Evolutionary conservation across 2,888 invertebrate species (phyloP).

Genomic region (Rhimphoctona megacephalus): DNA sequence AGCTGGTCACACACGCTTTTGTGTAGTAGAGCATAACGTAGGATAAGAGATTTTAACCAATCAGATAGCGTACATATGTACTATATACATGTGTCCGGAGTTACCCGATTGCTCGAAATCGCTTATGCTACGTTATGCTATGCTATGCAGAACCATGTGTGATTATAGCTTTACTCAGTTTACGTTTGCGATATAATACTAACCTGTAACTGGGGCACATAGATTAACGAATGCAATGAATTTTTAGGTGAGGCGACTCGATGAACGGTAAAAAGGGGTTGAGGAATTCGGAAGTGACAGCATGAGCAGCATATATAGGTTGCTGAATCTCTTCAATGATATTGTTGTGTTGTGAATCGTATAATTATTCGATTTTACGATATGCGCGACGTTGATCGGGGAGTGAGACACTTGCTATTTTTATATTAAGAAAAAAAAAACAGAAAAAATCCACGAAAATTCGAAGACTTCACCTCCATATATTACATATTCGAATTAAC

Average conservation of each 20-base stretch:
- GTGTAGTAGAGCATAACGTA: too few species aligned
- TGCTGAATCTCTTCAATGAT: slow-evolving; percentile 36
- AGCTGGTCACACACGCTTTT: too few species aligned
- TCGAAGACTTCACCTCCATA: not conserved
- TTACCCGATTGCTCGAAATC: too few species aligned
- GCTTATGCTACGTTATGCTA: too few species aligned
- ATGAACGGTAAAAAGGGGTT: slow-evolving; percentile 63
- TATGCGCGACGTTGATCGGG: slow-evolving; percentile 62
- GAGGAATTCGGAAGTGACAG: slow-evolving; percentile 73
- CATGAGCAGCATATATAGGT: slow-evolving; percentile 67
- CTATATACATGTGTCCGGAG: too few species aligned
- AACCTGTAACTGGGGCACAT: slow-evolving; percentile 22
- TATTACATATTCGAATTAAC: not conserved
- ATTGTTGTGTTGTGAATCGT: slow-evolving; percentile 26
- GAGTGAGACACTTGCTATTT: slow-evolving; percentile 19
- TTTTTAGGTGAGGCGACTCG: slow-evolving; percentile 47
- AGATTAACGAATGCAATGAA: slow-evolving; percentile 40
- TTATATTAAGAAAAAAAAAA: slow-evolving; percentile 9
- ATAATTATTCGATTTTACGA: slow-evolving; percentile 41
- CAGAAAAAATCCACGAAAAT: not conserved
- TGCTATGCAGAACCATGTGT: too few species aligned
- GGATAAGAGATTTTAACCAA: too few species aligned
- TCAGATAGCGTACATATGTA: too few species aligned
- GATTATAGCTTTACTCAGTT: not conserved
- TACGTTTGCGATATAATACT: slow-evolving; percentile 17